A percentile compares a stretch with the other conserved stretches of the same genome.
phyloP scores from a whole-genome alignment of 1,140 invertebrate genomes.

The Drosophila kepulauana region DNA sequence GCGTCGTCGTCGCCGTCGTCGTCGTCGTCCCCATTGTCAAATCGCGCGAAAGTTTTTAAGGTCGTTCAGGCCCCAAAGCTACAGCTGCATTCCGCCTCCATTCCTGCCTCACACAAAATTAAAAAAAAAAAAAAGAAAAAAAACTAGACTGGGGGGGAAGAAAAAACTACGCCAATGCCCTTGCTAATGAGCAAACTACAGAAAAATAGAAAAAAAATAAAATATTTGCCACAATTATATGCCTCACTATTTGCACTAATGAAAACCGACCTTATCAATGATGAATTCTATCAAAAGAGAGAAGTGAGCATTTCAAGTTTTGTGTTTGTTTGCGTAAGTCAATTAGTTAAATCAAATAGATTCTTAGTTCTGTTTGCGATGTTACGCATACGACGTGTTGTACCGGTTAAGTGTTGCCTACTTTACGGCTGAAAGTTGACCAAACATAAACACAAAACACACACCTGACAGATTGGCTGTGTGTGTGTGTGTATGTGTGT shows the following conservation, averaged over 20 bases:
- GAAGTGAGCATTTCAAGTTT: too few relatives aligned
- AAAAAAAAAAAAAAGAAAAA: too few relatives aligned
- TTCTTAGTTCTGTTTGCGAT: neutral
- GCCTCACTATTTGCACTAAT: neutral
- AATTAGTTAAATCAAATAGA: conserved; percentile 12
- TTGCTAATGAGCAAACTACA: conserved; percentile 24
- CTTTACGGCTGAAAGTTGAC: conserved; percentile 1
- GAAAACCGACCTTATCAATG: neutral
- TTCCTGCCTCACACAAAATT: neutral
- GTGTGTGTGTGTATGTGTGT: neutral
- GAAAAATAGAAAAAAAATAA: neutral
- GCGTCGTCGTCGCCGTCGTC: neutral
- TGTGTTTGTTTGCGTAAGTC: neutral
- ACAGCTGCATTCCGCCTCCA: neutral
- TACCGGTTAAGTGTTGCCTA: conserved; percentile 16
- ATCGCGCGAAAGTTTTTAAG: conserved; percentile 74
- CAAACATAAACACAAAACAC: conserved; percentile 20
- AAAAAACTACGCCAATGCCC: neutral
- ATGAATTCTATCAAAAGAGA: neutral
- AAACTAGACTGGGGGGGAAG: too few relatives aligned
- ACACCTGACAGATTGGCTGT: neutral
- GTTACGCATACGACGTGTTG: conserved; percentile 27
- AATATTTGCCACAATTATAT: conserved; percentile 14
- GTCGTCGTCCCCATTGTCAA: conserved; percentile 59
- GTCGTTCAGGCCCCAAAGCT: conserved; percentile 38